Percentiles rank a stretch among this genome's conserved stretches.
Conservation (phyloP, 2,888 invertebrate genomes). For the Cryptocheilus praepositus region DNA sequence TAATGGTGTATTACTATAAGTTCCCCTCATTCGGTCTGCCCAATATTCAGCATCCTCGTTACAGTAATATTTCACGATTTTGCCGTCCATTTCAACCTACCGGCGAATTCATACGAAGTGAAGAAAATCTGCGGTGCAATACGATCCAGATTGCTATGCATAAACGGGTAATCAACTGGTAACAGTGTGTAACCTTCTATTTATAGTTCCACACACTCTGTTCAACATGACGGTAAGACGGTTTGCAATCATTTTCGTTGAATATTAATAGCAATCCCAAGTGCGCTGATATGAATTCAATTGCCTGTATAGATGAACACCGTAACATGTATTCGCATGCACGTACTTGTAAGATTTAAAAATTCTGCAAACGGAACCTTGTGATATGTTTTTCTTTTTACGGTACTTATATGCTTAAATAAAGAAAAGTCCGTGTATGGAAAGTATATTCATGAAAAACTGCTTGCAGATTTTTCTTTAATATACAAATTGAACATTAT, state of each 20-base stretch:
- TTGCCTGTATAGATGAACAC: too few relatives aligned
- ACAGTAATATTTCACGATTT: slow-evolving; percentile 32
- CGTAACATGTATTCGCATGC: too few relatives aligned
- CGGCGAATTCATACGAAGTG: slow-evolving; percentile 33
- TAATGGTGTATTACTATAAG: slow-evolving; percentile 50
- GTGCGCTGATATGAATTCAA: too few relatives aligned
- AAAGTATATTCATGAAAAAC: too few relatives aligned
- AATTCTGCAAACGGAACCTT: too few relatives aligned
- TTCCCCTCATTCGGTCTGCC: slow-evolving; percentile 47
- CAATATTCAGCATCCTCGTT: slow-evolving; percentile 57
- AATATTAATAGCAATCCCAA: slow-evolving; percentile 36
- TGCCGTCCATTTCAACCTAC: slow-evolving; percentile 39
- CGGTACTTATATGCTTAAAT: too few relatives aligned
- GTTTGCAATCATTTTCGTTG: slow-evolving; percentile 23
- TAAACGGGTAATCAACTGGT: slow-evolving; percentile 24
- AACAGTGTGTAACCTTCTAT: slow-evolving; percentile 35
- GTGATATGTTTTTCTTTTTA: too few relatives aligned
- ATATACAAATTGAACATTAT: too few relatives aligned
- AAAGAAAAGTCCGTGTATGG: too few relatives aligned
- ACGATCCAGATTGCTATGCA: slow-evolving; percentile 34
- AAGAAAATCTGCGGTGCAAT: slow-evolving; percentile 24
- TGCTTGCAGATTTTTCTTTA: too few relatives aligned
- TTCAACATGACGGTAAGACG: slow-evolving; percentile 25
- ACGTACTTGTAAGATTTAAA: too few relatives aligned
- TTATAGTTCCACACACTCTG: slow-evolving; percentile 34